These are phyloP conservation scores for Dicaeum eximium DNA, from an alignment of 2,113 vertebrate species.

Conservation along the genomic window DNA sequence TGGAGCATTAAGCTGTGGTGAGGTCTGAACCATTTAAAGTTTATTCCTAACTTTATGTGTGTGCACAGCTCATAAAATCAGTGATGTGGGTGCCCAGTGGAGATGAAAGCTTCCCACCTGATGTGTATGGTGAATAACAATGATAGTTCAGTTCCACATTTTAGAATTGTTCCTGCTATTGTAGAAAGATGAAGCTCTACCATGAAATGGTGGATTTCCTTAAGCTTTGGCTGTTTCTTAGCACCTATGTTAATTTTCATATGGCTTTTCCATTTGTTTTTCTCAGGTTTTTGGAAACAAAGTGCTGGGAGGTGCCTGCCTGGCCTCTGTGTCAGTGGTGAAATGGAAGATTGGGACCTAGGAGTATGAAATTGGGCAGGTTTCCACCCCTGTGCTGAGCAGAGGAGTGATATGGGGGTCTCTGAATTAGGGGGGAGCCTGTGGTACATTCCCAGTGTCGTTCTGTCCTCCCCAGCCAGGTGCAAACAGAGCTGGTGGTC, in stretches of 20 bases:
- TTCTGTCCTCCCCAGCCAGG: neutral
- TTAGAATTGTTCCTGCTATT: fast-evolving
- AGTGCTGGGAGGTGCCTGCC: neutral
- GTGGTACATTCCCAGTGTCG: fast-evolving
- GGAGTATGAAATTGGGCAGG: fast-evolving
- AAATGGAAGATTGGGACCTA: neutral
- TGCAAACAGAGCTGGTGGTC: neutral
- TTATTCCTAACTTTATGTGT: neutral
- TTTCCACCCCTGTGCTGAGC: neutral
- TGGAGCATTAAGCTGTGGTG: fast-evolving
- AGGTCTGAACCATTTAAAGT: neutral
- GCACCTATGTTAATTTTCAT: neutral
- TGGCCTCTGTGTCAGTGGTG: fast-evolving
- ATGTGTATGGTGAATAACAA: neutral
- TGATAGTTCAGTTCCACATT: neutral
- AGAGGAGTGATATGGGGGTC: fast-evolving
- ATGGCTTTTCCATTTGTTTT: neutral
- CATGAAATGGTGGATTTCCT: neutral
- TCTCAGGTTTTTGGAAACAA: neutral
- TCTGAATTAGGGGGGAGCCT: neutral
- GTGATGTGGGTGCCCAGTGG: neutral
- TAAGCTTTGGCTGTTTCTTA: neutral
- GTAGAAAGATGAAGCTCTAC: neutral
- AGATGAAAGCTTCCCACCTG: neutral
- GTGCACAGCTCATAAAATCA: neutral